phyloP scores from a whole-genome alignment of 2,113 vertebrate genomes.

The Cinclus mexicanus region DNA sequence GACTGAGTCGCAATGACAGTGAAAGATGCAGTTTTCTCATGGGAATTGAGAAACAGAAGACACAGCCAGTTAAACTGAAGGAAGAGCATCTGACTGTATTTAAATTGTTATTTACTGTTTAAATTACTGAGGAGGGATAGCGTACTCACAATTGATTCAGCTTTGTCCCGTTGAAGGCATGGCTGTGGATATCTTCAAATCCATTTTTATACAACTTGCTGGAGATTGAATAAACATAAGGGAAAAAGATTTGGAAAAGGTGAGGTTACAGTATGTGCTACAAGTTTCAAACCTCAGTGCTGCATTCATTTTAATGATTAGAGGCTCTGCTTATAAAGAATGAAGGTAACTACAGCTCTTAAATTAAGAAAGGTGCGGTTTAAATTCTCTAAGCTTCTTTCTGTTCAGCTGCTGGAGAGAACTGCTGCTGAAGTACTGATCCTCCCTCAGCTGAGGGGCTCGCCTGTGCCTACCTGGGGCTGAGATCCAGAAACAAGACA shows the following conservation, averaged over 20 bases:
- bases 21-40: background rate
- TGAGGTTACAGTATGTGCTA: background rate
- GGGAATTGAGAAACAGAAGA: background rate
- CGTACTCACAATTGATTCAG: constrained; percentile 86
- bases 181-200: constrained; percentile 86
- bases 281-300: background rate
- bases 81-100: background rate
- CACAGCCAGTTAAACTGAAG: background rate
- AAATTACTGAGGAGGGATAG: background rate
- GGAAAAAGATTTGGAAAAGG: constrained; percentile 25
- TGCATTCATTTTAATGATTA: background rate
- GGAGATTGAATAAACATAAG: background rate
- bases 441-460: background rate
- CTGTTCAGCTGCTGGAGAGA: background rate
- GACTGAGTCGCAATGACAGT: background rate
- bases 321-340: background rate
- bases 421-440: background rate
- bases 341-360: background rate
- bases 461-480: background rate
- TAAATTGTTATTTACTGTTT: background rate
- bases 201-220: constrained; percentile 90
- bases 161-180: constrained; percentile 89
- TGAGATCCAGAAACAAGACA: background rate
- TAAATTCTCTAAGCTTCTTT: background rate
- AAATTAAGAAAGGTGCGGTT: background rate